phyloP scores from a whole-genome alignment of 2,797 vertebrate species.

The Salmo trutta region DNA sequence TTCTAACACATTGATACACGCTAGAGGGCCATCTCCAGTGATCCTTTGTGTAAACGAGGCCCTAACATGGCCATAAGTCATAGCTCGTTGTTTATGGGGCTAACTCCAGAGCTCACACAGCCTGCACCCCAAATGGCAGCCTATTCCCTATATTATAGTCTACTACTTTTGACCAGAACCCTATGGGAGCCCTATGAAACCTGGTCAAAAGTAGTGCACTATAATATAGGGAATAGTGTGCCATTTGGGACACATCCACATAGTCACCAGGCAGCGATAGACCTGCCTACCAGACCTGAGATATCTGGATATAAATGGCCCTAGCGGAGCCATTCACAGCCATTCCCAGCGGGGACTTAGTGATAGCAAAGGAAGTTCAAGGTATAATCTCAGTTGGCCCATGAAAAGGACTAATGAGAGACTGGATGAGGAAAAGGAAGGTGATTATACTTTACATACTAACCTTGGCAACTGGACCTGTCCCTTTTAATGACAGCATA shows the following conservation, averaged over 20 bases:
- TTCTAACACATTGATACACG: conserved; percentile 60
- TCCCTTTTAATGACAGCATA: conserved; percentile 85
- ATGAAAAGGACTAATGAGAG: conserved; percentile 79
- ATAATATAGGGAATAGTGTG: neutral
- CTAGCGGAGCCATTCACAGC: conserved; percentile 67
- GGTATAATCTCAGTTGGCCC: conserved; percentile 77
- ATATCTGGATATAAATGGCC: conserved; percentile 74
- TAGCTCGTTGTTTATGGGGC: conserved; percentile 71
- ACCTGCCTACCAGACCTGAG: conserved; percentile 15
- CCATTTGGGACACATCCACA: conserved; percentile 19
- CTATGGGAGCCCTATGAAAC: too few relatives aligned
- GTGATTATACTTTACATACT: conserved; percentile 86
- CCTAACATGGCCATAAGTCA: conserved; percentile 68
- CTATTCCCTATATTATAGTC: neutral
- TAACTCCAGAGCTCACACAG: conserved; percentile 54
- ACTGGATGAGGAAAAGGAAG: conserved; percentile 72
- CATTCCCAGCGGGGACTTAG: conserved; percentile 70
- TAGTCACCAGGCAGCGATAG: conserved; percentile 22
- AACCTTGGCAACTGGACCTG: conserved; percentile 83
- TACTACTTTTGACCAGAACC: neutral
- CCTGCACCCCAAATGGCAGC: neutral
- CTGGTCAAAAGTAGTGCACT: neutral
- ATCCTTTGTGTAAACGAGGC: conserved; percentile 70
- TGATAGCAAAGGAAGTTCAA: conserved; percentile 76
- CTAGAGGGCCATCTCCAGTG: conserved; percentile 57